Percentiles rank a stretch among this genome's conserved stretches.
Evolutionary conservation across 1,140 invertebrate species (phyloP).

Genomic region (Muscidifurax raptorellus): DNA sequence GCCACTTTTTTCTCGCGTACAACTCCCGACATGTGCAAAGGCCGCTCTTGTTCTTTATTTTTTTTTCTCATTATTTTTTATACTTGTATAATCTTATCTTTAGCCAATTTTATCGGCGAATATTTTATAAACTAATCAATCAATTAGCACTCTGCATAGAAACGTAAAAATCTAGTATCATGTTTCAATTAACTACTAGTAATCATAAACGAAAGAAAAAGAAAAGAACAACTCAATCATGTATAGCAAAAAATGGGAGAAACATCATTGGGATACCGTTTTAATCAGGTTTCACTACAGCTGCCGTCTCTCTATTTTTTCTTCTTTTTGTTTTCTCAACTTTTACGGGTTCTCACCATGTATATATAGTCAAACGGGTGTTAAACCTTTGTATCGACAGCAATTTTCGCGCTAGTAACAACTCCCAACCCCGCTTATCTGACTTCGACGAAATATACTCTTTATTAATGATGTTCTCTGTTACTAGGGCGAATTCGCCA

Average conservation of each 20-base stretch:
- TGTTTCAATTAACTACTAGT: conserved; percentile 66
- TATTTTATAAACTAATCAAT: conserved; percentile 56
- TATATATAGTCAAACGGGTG: conserved; percentile 8
- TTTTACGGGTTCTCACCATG: conserved; percentile 37
- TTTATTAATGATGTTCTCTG: background rate
- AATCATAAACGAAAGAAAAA: conserved; percentile 61
- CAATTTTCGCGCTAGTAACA: conserved; percentile 21
- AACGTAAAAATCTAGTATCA: conserved; percentile 69
- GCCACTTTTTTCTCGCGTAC: conserved; percentile 28
- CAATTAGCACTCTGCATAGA: conserved; percentile 69
- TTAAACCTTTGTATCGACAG: conserved; percentile 17
- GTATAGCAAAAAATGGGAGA: conserved; percentile 61
- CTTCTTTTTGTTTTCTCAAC: conserved; percentile 56
- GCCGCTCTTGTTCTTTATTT: conserved; percentile 37
- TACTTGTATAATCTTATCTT: conserved; percentile 58
- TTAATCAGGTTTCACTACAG: conserved; percentile 62
- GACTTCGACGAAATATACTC: background rate
- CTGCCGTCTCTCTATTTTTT: conserved; percentile 63
- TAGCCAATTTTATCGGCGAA: conserved; percentile 52
- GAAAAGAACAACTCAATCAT: conserved; percentile 66
- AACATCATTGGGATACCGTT: conserved; percentile 69
- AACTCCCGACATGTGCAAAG: conserved; percentile 16
- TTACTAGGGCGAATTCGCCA: conserved; percentile 28
- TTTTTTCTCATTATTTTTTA: conserved; percentile 48
- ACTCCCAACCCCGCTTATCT: background rate